A percentile compares a stretch with the other conserved stretches of the same genome.
These are phyloP conservation scores for Drosophila suzukii DNA, from an alignment of 1,140 invertebrate species.

Conservation along the genomic window DNA sequence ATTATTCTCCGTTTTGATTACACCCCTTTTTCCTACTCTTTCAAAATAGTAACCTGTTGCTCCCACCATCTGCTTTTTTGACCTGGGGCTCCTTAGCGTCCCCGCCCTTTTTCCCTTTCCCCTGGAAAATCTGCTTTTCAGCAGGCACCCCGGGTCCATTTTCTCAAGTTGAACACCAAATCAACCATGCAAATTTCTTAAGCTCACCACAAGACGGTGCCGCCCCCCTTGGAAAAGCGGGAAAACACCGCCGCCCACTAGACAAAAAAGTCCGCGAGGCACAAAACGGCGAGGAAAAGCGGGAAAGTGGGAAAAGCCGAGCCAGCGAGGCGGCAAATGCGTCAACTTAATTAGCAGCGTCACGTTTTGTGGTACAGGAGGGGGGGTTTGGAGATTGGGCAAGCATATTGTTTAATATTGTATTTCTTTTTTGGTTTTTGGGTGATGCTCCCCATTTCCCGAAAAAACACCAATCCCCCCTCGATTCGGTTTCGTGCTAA, in stretches of 20 bases:
- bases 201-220: conserved; percentile 59
- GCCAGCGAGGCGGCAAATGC: conserved; percentile 70
- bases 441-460: conserved; percentile 18
- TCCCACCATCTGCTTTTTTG: background rate
- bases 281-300: conserved; percentile 24
- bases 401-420: conserved; percentile 76
- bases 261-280: conserved; percentile 61
- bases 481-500: conserved; percentile 76
- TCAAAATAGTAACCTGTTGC: conserved; percentile 13
- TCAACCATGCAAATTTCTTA: conserved; percentile 79
- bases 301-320: conserved; percentile 16
- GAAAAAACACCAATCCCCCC: conserved; percentile 1
- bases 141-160: background rate
- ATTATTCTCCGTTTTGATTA: background rate
- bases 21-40: background rate
- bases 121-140: conserved; percentile 12
- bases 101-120: background rate
- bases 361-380: conserved; percentile 54
- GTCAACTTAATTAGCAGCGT: conserved; percentile 82
- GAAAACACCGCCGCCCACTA: conserved; percentile 9
- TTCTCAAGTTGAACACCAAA: conserved; percentile 50
- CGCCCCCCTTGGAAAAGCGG: conserved; percentile 8
- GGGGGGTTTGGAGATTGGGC: conserved; percentile 1
- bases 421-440: conserved; percentile 26
- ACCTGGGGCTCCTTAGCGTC: background rate